Base-by-base conservation (phyloP, 2,797 vertebrate species). In the Carapus acus region DNA sequence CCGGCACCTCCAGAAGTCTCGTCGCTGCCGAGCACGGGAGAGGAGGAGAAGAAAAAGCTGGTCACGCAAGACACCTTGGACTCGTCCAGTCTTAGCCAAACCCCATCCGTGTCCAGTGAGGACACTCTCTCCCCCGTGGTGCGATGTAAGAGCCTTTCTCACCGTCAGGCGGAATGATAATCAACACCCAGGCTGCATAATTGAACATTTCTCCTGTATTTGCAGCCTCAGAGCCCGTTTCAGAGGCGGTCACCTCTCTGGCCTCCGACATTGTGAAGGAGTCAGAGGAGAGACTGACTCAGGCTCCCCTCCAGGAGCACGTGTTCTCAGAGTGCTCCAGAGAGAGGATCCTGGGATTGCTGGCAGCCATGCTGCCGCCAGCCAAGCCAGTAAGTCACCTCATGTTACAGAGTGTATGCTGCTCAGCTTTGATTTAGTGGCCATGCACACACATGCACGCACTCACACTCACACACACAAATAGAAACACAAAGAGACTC, bases 251-350 rank as follows among this genome's bases (percentile, higher is more conserved):
- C 74, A 75, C 58, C 36, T 84, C 79, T 47, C 77, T 81, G 17
- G 50, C 65, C 17, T 82, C 79, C 0, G 83, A 86, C 1, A 61
- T 70, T 6, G 54, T 74, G 53, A 90, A 87, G 55, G 86, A 87
- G 46, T 71, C 80, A 4, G 74, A 81, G 7, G 90, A 90, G 63
- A 88, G 88, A 60, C 69, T 87, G 31, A 71, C 90, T 17, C 87
- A 75, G 53, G 79, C 83, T 22, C 90, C 88, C 11, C 88, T 88
- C 39, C 93, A 93, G 69, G 94, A 94, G 8, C 92, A 97, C 42
- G 90, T 97, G 45, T 99, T 99, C 70, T 93, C 96, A 1, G 94
- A 99, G 60, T 97, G 94, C 75, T 97, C 94, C 64, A 91, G 94
- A 76, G 96, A 99, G 84, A 93, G 96, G 78, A 93, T 97, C 76